A percentile compares a stretch with the other conserved stretches of the same genome.
Conservation (phyloP, 2,113 vertebrate species). For the Pelusios castaneus region DNA sequence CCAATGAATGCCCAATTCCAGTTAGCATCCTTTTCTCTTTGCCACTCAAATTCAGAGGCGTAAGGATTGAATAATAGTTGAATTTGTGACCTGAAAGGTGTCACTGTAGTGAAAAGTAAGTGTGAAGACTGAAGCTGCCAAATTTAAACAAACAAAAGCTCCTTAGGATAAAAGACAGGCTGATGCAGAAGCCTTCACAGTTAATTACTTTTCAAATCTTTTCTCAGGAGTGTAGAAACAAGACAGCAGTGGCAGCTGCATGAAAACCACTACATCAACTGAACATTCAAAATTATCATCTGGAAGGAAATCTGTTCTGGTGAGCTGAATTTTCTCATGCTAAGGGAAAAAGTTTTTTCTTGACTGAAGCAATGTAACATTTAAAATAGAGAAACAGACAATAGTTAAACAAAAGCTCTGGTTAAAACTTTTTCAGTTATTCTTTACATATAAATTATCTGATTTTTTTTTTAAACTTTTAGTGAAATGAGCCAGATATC, state of each 20-base stretch:
- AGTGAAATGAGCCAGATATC: background rate
- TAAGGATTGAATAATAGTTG: background rate
- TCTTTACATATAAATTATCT: background rate
- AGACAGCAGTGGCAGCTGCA: constrained; percentile 60
- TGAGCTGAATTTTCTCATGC: constrained; percentile 34
- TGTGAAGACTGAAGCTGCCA: constrained; percentile 35
- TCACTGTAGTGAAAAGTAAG: background rate
- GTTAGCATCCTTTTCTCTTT: background rate
- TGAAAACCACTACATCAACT: constrained; percentile 39
- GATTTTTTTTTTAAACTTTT: background rate
- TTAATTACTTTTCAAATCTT: constrained; percentile 70
- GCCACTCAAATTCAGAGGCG: background rate
- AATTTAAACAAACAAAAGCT: constrained; percentile 55
- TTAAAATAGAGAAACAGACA: constrained; percentile 36
- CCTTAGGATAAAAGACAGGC: constrained; percentile 29
- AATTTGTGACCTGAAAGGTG: rapidly evolving
- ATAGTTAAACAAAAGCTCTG: constrained; percentile 29
- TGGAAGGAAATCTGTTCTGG: constrained; percentile 61
- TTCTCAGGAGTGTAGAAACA: constrained; percentile 45
- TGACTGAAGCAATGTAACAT: constrained; percentile 6
- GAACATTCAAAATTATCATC: constrained; percentile 55
- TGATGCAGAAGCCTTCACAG: constrained; percentile 28
- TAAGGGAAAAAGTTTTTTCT: constrained; percentile 10
- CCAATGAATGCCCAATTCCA: background rate
- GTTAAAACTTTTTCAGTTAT: constrained; percentile 17